phyloP scores from a whole-genome alignment of 2,797 vertebrate genomes.

The Trachurus trachurus region DNA sequence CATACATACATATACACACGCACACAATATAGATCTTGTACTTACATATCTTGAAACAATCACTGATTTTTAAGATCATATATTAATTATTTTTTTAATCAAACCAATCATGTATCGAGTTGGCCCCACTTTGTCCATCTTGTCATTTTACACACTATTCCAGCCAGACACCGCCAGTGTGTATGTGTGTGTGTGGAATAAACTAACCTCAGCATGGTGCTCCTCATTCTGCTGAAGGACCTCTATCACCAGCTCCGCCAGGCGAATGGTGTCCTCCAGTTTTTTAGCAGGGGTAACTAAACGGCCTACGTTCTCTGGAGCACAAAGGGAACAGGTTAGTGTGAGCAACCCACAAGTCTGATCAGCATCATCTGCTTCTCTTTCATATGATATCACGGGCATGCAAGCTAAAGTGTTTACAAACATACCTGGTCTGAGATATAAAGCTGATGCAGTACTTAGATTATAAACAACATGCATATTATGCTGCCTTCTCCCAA shows the following conservation, averaged over 20 bases:
- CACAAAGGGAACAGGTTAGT: slow-evolving; percentile 90
- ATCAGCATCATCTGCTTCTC: neutral
- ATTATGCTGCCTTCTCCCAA: slow-evolving; percentile 23
- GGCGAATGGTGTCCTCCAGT: slow-evolving; percentile 97
- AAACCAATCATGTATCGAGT: too few species aligned
- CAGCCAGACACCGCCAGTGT: too few species aligned
- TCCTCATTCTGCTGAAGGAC: slow-evolving; percentile 99
- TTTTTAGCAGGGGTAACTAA: slow-evolving; percentile 99
- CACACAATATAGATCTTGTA: too few species aligned
- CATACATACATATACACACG: too few species aligned
- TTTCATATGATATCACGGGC: slow-evolving; percentile 11
- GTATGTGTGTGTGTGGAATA: neutral
- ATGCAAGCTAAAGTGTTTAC: slow-evolving; percentile 50
- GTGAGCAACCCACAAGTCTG: neutral
- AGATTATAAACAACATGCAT: slow-evolving; percentile 45
- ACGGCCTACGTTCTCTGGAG: slow-evolving; percentile 98
- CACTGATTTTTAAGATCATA: too few species aligned
- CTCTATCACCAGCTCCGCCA: slow-evolving; percentile 98
- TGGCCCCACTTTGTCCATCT: too few species aligned
- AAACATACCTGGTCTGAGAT: slow-evolving; percentile 7
- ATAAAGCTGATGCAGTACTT: neutral
- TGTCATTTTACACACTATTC: too few species aligned
- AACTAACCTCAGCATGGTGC: slow-evolving; percentile 97
- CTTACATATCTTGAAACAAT: too few species aligned
- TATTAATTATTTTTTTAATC: too few species aligned